phyloP scores from a whole-genome alignment of 2,113 vertebrate species.

The Panurus biarmicus region DNA sequence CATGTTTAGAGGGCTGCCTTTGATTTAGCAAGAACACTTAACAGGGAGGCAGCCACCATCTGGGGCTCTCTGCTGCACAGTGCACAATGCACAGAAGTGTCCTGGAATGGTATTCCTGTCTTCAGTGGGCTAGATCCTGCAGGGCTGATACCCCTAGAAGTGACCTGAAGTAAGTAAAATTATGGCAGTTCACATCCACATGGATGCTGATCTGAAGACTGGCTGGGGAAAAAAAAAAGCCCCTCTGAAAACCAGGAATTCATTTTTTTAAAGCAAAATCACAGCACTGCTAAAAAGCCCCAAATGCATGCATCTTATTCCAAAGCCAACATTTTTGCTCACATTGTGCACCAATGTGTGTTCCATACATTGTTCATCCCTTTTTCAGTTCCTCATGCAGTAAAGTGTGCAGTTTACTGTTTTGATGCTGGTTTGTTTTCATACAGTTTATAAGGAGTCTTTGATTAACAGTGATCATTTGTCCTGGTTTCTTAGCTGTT shows the following conservation, averaged over 20 bases:
- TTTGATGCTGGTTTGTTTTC: not conserved
- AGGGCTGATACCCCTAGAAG: not conserved
- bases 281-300: not conserved
- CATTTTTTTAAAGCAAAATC: not conserved
- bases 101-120: not conserved
- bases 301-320: not conserved
- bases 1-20: conserved; percentile 33
- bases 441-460: not conserved
- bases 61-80: not conserved
- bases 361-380: not conserved
- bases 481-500: not conserved
- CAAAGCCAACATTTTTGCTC: not conserved
- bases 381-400: not conserved
- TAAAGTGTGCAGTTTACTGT: not conserved
- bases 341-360: not conserved
- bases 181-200: accelerated
- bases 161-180: not conserved
- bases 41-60: conserved; percentile 47
- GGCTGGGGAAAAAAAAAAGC: not conserved
- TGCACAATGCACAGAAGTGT: not conserved
- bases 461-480: not conserved
- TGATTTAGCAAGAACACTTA: conserved; percentile 44
- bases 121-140: not conserved
- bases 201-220: not conserved
- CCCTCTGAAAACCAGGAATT: not conserved